phyloP scores from a whole-genome alignment of 2,797 vertebrate species.

The Antrozous pallidus region DNA sequence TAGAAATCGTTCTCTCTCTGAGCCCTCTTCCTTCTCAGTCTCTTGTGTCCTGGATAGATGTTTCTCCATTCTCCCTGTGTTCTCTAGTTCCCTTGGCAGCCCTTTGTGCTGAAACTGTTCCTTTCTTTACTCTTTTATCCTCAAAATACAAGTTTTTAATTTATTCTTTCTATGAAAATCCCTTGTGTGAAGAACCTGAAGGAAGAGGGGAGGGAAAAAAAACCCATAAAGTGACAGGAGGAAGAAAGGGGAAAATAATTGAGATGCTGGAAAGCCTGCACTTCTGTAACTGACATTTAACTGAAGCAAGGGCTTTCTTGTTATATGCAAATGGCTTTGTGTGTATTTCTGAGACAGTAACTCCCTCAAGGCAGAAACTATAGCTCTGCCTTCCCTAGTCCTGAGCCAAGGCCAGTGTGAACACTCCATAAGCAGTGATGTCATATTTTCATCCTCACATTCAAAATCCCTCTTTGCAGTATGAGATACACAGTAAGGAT shows the following conservation, averaged over 20 bases:
- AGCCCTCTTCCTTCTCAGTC: background rate
- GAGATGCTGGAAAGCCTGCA: background rate
- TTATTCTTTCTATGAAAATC: background rate
- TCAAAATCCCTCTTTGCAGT: conserved; percentile 23
- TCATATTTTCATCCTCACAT: conserved; percentile 57
- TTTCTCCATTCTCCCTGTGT: background rate
- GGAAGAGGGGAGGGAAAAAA: background rate
- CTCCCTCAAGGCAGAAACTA: background rate
- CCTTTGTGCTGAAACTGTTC: background rate
- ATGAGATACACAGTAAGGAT: conserved; percentile 29
- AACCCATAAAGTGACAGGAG: background rate
- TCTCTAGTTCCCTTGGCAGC: background rate
- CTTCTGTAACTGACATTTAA: conserved; percentile 34
- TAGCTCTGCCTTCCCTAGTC: background rate
- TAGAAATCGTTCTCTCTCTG: background rate
- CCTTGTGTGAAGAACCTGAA: conserved; percentile 24
- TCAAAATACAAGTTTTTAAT: conserved; percentile 14
- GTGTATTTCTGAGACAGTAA: conserved; percentile 19
- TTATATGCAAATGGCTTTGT: background rate
- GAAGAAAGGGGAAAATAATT: background rate
- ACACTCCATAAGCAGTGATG: background rate
- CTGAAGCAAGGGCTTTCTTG: background rate
- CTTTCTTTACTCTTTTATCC: conserved; percentile 22
- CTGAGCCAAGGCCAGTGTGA: background rate
- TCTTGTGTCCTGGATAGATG: background rate